Base-by-base conservation (phyloP, 2,797 vertebrate genomes). In the Gila robusta region DNA sequence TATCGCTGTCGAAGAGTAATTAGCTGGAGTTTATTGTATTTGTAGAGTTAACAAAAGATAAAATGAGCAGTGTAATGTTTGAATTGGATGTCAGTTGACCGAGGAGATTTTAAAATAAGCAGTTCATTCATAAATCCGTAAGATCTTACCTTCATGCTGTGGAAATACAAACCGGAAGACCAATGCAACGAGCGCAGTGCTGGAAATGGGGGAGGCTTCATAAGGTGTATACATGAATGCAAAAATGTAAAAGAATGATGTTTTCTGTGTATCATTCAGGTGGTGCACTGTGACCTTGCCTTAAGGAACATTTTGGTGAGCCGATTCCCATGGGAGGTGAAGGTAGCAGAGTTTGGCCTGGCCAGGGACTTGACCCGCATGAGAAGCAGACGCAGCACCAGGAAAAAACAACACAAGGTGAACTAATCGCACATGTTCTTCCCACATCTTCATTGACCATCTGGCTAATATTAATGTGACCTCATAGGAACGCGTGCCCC, bases 271-370 rank as follows among this genome's bases (percentile, higher is more conserved):
- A 79, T 10, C 77, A 54, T 79, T 49, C 91, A 96, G 95, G 93
- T 96, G 2, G 87, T 95, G 19, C 95, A 96, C 91, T 94, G 94
- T 89, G 95, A 96, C 90, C 87, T 96, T 89, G 95, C 95, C 83
- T 90, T 96, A 86, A 92, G 95, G 85, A 96, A 96, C 81, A 89
- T 96, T 86, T 91, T 96, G 93, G 93, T 96, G 71, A 93, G 91
- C 41, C 92, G 86, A 83, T 95, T 95, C 89, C 95, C 95, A 0
- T 94, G 94, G 93, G 95, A 95, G 88, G 93, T 95, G 82, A 96
- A 96, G 79, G 89, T 96, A 52, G 90, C 92, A 0, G 95, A 96
- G 90, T 96, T 95, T 1, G 92, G 95, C 52, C 90, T 96, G 85
- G 93, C 95, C 66, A 89, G 88, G 64, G 94, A 95, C 79, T 70